These are phyloP conservation scores for Arremon brunneinucha DNA, from an alignment of 2,797 vertebrate species.

Conservation along the genomic window DNA sequence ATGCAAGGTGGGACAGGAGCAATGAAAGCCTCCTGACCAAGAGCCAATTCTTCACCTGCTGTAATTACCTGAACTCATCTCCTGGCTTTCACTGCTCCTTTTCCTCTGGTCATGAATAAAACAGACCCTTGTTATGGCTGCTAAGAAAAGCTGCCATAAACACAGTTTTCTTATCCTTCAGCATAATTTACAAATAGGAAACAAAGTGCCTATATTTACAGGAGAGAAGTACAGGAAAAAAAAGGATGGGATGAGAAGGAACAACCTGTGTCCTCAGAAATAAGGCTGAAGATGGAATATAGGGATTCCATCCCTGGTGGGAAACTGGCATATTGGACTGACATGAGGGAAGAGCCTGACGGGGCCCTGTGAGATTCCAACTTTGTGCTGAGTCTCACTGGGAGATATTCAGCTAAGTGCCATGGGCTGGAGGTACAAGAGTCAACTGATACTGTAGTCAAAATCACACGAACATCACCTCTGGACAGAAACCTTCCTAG, in stretches of 20 bases:
- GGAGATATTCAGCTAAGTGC: rapidly evolving
- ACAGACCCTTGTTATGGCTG: not conserved
- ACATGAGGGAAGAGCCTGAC: not conserved
- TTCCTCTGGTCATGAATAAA: not conserved
- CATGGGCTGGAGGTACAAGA: rapidly evolving
- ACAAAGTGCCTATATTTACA: not conserved
- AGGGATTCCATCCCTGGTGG: rapidly evolving
- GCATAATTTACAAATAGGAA: not conserved
- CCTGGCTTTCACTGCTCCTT: not conserved
- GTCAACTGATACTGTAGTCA: not conserved
- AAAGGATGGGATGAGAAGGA: not conserved
- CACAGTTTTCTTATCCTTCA: not conserved
- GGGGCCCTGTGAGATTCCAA: not conserved
- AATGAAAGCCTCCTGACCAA: not conserved
- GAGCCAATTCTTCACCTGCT: not conserved
- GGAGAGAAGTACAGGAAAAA: not conserved
- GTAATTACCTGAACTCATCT: not conserved
- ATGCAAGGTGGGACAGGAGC: not conserved
- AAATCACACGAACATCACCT: not conserved
- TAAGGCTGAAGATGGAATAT: not conserved
- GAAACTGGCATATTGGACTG: not conserved
- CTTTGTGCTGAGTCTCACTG: rapidly evolving
- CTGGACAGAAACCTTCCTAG: not conserved
- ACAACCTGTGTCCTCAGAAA: rapidly evolving
- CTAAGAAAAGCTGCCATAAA: not conserved